phyloP scores from a whole-genome alignment of 2,113 vertebrate genomes.

The Chloropsis hardwickii region DNA sequence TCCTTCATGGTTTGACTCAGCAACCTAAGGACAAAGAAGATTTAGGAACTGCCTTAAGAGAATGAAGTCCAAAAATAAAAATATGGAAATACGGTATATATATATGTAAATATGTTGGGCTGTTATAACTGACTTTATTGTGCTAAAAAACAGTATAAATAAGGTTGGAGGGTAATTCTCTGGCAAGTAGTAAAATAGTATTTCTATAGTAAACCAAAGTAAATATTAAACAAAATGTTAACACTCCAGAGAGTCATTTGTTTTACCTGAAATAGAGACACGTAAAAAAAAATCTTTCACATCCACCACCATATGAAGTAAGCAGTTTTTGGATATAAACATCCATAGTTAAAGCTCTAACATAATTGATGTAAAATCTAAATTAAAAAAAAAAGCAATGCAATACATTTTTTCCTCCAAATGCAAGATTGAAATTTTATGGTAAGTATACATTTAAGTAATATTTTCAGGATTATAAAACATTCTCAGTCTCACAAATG shows the following conservation, averaged over 20 bases:
- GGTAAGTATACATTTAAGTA: background rate
- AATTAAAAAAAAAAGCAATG: background rate
- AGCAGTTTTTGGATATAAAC: background rate
- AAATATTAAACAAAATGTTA: background rate
- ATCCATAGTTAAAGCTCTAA: background rate
- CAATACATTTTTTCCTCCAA: background rate
- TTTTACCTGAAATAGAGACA: background rate
- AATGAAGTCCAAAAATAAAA: background rate
- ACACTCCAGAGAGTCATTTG: background rate
- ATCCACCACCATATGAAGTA: background rate
- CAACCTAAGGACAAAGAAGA: constrained; percentile 77
- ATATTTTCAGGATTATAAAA: constrained; percentile 17
- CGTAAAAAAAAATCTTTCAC: background rate
- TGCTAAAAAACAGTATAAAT: background rate
- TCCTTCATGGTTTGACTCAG: constrained; percentile 99
- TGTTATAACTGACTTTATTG: background rate
- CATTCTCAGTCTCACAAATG: background rate
- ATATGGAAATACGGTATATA: background rate
- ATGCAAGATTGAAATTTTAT: background rate
- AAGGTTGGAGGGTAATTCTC: background rate
- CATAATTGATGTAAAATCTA: background rate
- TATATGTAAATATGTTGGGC: background rate
- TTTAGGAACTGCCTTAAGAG: background rate
- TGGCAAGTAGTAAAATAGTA: background rate
- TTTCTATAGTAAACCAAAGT: background rate